A percentile compares a stretch with the other conserved stretches of the same genome.
Evolutionary conservation across 2,888 invertebrate genomes (phyloP).

Genomic region (Nemurella pictetii): DNA sequence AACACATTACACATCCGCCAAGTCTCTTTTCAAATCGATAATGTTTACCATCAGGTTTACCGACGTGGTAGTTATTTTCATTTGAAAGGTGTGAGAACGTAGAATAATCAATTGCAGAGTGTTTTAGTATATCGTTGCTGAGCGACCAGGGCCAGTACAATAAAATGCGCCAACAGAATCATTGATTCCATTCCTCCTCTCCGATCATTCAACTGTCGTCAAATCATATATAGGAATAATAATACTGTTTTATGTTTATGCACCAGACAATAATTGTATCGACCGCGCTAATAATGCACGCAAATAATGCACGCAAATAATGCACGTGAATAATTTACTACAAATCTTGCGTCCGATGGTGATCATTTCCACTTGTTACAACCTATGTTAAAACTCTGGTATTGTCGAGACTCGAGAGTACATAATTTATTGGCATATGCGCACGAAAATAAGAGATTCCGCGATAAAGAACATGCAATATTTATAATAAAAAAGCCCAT

Average conservation of each 20-base stretch:
- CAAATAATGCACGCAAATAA: background rate
- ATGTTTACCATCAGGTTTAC: background rate
- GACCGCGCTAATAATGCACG: background rate
- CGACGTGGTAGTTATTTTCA: background rate
- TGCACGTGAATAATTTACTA: too few relatives aligned
- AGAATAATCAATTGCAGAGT: background rate
- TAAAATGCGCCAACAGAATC: background rate
- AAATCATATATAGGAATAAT: background rate
- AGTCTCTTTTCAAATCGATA: background rate
- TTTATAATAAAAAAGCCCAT: background rate
- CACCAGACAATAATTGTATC: background rate
- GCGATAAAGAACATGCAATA: background rate
- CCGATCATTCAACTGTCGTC: background rate
- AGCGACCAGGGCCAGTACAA: background rate
- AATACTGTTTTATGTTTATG: background rate
- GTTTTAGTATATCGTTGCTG: background rate
- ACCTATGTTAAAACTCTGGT: too few relatives aligned
- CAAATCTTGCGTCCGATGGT: too few relatives aligned
- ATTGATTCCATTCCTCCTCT: background rate
- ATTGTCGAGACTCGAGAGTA: too few relatives aligned
- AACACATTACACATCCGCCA: background rate
- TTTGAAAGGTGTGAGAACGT: background rate
- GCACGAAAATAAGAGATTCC: background rate
- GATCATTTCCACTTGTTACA: too few relatives aligned
- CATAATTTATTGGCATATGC: too few relatives aligned